Percentiles rank a stretch among this genome's conserved stretches.
Conservation (phyloP, 2,888 invertebrate species). For the Geotrupes spiniger region DNA sequence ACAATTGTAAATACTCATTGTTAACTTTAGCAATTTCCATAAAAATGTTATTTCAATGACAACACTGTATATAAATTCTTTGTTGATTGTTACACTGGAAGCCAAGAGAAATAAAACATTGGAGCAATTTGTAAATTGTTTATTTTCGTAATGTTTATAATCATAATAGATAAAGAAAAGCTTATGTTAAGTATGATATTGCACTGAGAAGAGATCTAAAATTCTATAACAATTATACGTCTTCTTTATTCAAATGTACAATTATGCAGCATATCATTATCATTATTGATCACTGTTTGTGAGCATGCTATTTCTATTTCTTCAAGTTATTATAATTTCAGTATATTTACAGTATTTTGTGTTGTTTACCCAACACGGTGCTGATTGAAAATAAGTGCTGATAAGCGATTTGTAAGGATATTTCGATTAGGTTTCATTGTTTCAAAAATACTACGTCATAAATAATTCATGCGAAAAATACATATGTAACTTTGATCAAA, state of each 20-base stretch:
- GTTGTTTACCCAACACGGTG: conserved; percentile 23
- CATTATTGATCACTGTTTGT: conserved; percentile 35
- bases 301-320: conserved; percentile 35
- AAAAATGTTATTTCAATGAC: no score
- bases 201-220: conserved; percentile 37
- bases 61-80: not conserved
- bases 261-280: conserved; percentile 12
- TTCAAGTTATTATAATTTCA: conserved; percentile 16
- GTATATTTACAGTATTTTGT: conserved; percentile 13
- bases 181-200: conserved; percentile 31
- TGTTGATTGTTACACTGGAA: conserved; percentile 3
- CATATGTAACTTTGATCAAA: no score
- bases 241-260: conserved; percentile 13
- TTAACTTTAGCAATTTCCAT: no score
- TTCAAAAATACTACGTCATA: no score
- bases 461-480: no score
- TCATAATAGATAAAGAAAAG: conserved; percentile 26
- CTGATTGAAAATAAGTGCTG: conserved; percentile 17
- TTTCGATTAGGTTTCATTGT: no score
- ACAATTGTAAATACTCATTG: no score
- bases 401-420: no score
- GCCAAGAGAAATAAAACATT: conserved; percentile 9
- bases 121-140: conserved; percentile 25
- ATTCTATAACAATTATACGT: conserved; percentile 25
- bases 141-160: conserved; percentile 25